Percentiles rank a stretch among this genome's conserved stretches.
These are phyloP conservation scores for Nomada hirtipes DNA, from an alignment of 2,888 invertebrate genomes.

Conservation along the genomic window DNA sequence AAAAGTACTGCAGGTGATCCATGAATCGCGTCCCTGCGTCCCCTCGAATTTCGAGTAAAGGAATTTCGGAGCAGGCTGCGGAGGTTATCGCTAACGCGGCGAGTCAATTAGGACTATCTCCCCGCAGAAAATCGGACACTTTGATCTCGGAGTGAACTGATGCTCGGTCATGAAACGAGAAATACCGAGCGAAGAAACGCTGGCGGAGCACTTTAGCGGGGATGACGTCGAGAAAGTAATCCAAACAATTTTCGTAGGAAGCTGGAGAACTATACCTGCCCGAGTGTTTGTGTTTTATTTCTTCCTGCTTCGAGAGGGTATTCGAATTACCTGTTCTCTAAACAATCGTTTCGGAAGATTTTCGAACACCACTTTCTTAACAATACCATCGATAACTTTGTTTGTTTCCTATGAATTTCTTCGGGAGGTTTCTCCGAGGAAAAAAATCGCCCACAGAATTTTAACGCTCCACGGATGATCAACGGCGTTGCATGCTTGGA, in stretches of 20 bases:
- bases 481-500: too few relatives aligned
- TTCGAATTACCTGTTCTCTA: slow-evolving; percentile 8
- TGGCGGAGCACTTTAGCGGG: not conserved
- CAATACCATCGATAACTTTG: too few relatives aligned
- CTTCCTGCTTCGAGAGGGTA: not conserved
- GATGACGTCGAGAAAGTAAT: slow-evolving; percentile 12
- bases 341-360: not conserved
- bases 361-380: not conserved
- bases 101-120: slow-evolving; percentile 37
- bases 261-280: slow-evolving; percentile 3
- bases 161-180: not conserved
- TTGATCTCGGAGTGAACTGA: slow-evolving; percentile 21
- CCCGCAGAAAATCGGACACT: slow-evolving; percentile 36
- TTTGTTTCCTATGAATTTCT: too few relatives aligned
- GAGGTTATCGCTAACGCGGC: slow-evolving; percentile 36
- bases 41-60: slow-evolving; percentile 7
- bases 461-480: too few relatives aligned
- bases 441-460: too few relatives aligned
- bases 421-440: too few relatives aligned
- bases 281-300: slow-evolving; percentile 25
- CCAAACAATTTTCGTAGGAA: not conserved
- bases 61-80: slow-evolving; percentile 9
- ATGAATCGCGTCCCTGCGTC: not conserved
- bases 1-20: not conserved
- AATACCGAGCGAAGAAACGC: not conserved